Conservation (phyloP, 1,140 invertebrate genomes). For the Macrotrachela quadricornifera region DNA sequence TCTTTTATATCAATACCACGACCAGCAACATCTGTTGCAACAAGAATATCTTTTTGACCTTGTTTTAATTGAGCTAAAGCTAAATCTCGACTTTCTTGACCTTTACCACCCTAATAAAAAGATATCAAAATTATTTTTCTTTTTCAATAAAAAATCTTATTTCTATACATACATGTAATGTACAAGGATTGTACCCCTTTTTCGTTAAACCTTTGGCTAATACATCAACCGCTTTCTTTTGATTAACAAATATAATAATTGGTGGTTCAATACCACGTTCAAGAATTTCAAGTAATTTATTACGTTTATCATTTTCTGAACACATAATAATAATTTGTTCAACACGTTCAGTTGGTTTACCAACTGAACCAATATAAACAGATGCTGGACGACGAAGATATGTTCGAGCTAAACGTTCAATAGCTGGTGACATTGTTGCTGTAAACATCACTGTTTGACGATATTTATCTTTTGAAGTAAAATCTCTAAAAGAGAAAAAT, state of each 20-base stretch:
- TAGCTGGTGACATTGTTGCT: slow-evolving; percentile 93
- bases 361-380: slow-evolving; percentile 89
- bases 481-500: slow-evolving; percentile 61
- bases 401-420: slow-evolving; percentile 77
- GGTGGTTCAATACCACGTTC: slow-evolving; percentile 65
- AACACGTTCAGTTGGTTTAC: slow-evolving; percentile 86
- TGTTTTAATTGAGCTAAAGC: slow-evolving; percentile 81
- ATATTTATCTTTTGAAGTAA: slow-evolving; percentile 75
- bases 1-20: slow-evolving; percentile 99
- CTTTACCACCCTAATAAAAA: slow-evolving; percentile 54
- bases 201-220: slow-evolving; percentile 89
- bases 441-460: slow-evolving; percentile 98
- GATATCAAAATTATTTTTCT: no score
- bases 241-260: slow-evolving; percentile 98
- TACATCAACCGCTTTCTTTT: slow-evolving; percentile 97
- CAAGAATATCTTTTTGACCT: slow-evolving; percentile 79
- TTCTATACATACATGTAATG: background rate
- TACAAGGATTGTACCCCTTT: slow-evolving; percentile 45
- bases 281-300: slow-evolving; percentile 38
- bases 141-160: no score
- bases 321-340: slow-evolving; percentile 83
- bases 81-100: slow-evolving; percentile 96
- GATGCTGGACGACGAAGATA: slow-evolving; percentile 84
- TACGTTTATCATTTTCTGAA: slow-evolving; percentile 67
- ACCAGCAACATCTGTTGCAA: slow-evolving; percentile 98